Evolutionary conservation across 2,888 invertebrate genomes (phyloP).

Genomic region (Aporophyla lueneburgensis): DNA sequence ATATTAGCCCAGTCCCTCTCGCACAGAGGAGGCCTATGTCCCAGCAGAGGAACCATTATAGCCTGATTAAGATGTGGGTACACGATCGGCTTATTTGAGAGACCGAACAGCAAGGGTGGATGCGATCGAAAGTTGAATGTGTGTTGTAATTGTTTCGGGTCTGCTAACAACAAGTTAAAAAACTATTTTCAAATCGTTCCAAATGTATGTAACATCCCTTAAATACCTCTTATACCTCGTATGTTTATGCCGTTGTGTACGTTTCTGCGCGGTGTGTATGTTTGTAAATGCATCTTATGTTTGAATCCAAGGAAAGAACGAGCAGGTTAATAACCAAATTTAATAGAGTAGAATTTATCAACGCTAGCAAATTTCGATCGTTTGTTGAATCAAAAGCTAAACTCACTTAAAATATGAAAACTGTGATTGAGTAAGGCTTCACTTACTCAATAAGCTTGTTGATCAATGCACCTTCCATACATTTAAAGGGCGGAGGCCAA

Average conservation of each 20-base stretch:
- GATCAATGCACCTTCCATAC: not conserved
- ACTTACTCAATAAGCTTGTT: not conserved
- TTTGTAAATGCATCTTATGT: not conserved
- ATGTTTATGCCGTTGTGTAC: not conserved
- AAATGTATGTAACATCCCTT: too few relatives aligned
- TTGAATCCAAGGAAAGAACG: not conserved
- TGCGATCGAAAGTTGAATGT: not conserved
- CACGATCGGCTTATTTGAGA: not conserved
- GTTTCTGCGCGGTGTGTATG: not conserved
- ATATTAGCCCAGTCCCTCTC: too few relatives aligned
- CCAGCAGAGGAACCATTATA: too few relatives aligned
- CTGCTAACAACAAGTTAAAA: too few relatives aligned
- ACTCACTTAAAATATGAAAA: not conserved
- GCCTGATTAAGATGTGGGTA: too few relatives aligned
- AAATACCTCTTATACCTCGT: not conserved
- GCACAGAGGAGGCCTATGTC: too few relatives aligned
- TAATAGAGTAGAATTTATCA: not conserved
- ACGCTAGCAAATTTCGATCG: not conserved
- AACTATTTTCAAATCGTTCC: too few relatives aligned
- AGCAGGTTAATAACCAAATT: not conserved
- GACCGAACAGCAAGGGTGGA: not conserved
- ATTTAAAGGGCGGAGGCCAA: not conserved
- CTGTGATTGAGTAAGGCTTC: not conserved
- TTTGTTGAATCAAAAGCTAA: not conserved
- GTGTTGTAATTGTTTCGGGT: too few relatives aligned